phyloP scores from a whole-genome alignment of 1,140 invertebrate species.

The Drosophila miranda region DNA sequence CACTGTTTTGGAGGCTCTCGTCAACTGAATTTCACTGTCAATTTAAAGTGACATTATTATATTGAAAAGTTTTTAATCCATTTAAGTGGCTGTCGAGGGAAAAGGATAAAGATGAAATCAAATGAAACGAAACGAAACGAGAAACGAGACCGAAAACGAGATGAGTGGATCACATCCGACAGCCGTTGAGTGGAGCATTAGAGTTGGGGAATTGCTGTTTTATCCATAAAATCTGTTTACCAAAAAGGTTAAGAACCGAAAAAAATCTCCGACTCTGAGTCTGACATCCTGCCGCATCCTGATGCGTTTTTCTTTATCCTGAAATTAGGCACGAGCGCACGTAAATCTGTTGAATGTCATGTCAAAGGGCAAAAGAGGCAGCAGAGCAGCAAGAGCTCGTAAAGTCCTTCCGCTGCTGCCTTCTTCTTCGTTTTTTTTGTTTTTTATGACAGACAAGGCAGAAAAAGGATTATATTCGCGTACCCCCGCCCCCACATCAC shows the following conservation, averaged over 20 bases:
- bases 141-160: conserved; percentile 7
- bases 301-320: conserved; percentile 64
- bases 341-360: conserved; percentile 78
- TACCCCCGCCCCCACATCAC: conserved; percentile 3
- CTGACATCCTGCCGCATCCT: conserved; percentile 44
- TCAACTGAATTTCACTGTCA: conserved; percentile 72
- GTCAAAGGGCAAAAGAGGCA: conserved; percentile 59
- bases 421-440: conserved; percentile 17
- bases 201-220: conserved; percentile 42
- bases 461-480: conserved; percentile 44
- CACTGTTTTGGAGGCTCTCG: conserved; percentile 22
- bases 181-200: conserved; percentile 2
- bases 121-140: conserved; percentile 10
- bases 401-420: conserved; percentile 41
- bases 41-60: conserved; percentile 73
- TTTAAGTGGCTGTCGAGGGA: conserved; percentile 70
- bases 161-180: conserved; percentile 40
- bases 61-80: conserved; percentile 77
- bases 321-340: conserved; percentile 79
- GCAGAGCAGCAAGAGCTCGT: conserved; percentile 46
- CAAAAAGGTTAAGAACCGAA: conserved; percentile 62
- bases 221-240: conserved; percentile 74
- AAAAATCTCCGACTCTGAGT: conserved; percentile 42
- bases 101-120: conserved; percentile 33
- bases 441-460: conserved; percentile 49